phyloP scores from a whole-genome alignment of 2,113 vertebrate species.

The Macrotus californicus region DNA sequence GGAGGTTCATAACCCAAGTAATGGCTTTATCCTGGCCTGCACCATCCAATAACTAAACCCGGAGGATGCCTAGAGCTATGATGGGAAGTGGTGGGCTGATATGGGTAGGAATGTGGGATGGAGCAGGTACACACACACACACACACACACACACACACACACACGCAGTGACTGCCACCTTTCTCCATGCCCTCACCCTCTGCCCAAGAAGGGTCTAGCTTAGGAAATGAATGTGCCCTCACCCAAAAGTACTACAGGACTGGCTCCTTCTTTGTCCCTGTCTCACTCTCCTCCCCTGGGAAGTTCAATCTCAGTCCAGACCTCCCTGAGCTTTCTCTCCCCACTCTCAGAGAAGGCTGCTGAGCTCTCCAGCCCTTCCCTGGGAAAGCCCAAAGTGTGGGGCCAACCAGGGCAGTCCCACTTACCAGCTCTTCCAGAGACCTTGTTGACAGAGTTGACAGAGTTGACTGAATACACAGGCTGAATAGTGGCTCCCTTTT shows the following conservation, averaged over 20 bases:
- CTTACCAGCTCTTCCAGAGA: conserved; percentile 53
- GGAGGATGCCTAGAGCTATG: not conserved
- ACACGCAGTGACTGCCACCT: not conserved
- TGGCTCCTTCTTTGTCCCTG: not conserved
- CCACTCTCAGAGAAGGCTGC: not conserved
- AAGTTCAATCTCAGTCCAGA: not conserved
- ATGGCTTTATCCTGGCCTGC: not conserved
- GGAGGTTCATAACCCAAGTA: not conserved
- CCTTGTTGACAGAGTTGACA: not conserved
- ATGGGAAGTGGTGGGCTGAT: not conserved
- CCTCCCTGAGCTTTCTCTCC: not conserved
- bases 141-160: not conserved
- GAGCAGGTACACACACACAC: too few relatives aligned
- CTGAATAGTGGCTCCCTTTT: conserved; percentile 17
- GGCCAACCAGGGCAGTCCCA: not conserved
- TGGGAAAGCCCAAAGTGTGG: not conserved
- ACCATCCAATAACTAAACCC: not conserved
- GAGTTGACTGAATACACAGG: not conserved
- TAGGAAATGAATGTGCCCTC: not conserved
- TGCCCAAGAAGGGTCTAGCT: not conserved
- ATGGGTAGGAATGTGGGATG: not conserved
- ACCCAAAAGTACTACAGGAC: too few relatives aligned
- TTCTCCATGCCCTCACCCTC: not conserved
- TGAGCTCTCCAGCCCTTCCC: not conserved
- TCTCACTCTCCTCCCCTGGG: not conserved